Evolutionary conservation across 2,888 invertebrate genomes (phyloP), one percentile per base, ranked within the genome.

Genomic region (Sphinx pinastri): DNA sequence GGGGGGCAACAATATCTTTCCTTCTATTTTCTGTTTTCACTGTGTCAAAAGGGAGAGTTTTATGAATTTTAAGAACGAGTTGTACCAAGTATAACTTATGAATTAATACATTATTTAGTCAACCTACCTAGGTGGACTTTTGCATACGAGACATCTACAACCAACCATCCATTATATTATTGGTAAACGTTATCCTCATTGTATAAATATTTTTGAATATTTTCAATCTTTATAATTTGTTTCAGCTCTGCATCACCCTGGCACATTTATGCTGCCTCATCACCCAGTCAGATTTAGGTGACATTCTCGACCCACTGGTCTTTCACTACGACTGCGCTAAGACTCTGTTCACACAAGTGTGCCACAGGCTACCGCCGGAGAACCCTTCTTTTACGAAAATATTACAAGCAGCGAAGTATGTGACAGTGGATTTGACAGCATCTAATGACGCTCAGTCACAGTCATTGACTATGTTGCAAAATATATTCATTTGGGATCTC

Each of bases 191-290:
- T 38, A 4, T 38, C 38, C 38, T 38, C 38, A 38, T 38, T 38
- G 6, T 38, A 38, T 38, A 38, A 38, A 6, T 38, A 38, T 38
- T 38, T 8, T 38, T 38, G 38, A 38, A 5, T 8, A 38, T 38
- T 38, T 38, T 38, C n/a, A n/a, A n/a, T 16, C 10, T 25, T 14
- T 67, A 19, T 11, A 19, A 19, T 72, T 78, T 78, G 74, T 82
- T 81, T 45, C 87, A 97, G 96, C 90, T 97, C 10, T 97, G 97
- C 85, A 91, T 96, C 38, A 95, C 97, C 0, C 88, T 98, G 8
- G 95, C 96, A 47, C 97, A 97, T 83, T 83, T 98, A 69, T 95
- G 96, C 71, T 94, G 94, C 49, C 84, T 96, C 7, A 89, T 96
- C 0, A 88, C 88, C 0, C 84, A 86, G 4, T 91, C 95, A 0